Base-by-base conservation (phyloP, 2,113 vertebrate species). In the Leptosomus discolor region DNA sequence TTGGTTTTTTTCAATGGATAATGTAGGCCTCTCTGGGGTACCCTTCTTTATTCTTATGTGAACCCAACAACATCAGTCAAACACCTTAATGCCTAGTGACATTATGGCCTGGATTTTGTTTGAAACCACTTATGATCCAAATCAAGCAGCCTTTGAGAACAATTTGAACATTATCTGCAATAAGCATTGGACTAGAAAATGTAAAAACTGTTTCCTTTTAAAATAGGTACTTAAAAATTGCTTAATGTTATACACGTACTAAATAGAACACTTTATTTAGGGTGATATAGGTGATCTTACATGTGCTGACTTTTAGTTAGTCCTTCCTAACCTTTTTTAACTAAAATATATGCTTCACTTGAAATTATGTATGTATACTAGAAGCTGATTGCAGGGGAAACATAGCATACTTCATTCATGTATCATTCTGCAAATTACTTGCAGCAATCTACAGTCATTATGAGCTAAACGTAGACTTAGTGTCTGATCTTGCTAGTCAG, bases 381-480 rank as follows among this genome's bases (percentile, higher is more conserved):
- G 64, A 76, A 92, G 48, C 9, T 81, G 85, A 64, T 73, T 87
- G 70, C 82, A 85, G 24, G 61, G 77, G 65, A 87, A 85, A 78
- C 34, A 45, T 20, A 12, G 34, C 51, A 37, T 46, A 36, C 61
- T 67, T 95, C 54, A 24, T 83, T 68, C 67, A 53, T 34, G 17
- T 46, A 53, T 64, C 57, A 36, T 85, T 54, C 73, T 78, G 54
- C 60, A 83, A 75, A 74, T 83, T 67, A 79, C 23, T 89, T 41
- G 8, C 11, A 96, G 78, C 75, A 79, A 70, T 56, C 34, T 76
- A 41, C 78, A 94, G 85, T 77, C 43, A 68, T 84, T 74, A 82
- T 21, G 64, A 87, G 48, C 85, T 90, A 85, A 88, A 84, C 79
- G 86, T 61, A 78, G 85, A 94, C 85, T 81, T n/a, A 70, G 54